These are phyloP conservation scores for Sminthopsis crassicaudata DNA, from an alignment of 2,113 vertebrate genomes.

Conservation along the genomic window DNA sequence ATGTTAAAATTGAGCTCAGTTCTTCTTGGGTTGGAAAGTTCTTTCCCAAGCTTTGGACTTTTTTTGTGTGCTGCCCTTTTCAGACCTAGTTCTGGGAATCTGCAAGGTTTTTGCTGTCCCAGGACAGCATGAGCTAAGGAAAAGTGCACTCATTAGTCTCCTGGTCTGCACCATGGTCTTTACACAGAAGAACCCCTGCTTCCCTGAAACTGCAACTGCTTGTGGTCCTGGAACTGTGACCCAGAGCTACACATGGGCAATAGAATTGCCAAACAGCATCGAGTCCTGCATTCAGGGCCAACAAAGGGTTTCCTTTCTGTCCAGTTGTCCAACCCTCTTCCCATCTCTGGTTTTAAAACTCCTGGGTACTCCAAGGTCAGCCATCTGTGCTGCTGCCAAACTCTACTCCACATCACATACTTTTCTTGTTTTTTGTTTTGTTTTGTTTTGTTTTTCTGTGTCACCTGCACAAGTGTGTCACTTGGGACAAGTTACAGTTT, in stretches of 20 bases:
- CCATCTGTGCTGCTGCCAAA: neutral
- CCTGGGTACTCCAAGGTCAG: neutral
- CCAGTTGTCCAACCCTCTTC: neutral
- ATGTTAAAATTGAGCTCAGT: neutral
- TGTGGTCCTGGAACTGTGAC: neutral
- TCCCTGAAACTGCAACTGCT: neutral
- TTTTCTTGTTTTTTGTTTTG: too few relatives aligned
- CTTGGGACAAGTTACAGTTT: too few relatives aligned
- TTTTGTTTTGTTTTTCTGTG: too few relatives aligned
- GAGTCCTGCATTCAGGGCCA: neutral
- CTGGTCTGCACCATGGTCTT: neutral
- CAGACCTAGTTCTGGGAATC: neutral
- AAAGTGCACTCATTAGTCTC: neutral
- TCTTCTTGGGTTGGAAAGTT: neutral
- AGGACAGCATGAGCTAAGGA: neutral
- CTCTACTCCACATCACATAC: neutral
- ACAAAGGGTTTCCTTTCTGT: neutral
- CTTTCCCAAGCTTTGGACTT: neutral
- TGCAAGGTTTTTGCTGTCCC: neutral
- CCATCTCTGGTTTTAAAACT: neutral
- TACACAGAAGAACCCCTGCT: neutral
- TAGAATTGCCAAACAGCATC: neutral
- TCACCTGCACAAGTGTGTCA: too few relatives aligned
- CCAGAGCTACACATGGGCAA: neutral
- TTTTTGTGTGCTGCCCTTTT: neutral